Percentiles rank a stretch among this genome's conserved stretches.
These are phyloP conservation scores for Panulirus ornatus DNA, from an alignment of 1,140 invertebrate species.

Conservation along the genomic window DNA sequence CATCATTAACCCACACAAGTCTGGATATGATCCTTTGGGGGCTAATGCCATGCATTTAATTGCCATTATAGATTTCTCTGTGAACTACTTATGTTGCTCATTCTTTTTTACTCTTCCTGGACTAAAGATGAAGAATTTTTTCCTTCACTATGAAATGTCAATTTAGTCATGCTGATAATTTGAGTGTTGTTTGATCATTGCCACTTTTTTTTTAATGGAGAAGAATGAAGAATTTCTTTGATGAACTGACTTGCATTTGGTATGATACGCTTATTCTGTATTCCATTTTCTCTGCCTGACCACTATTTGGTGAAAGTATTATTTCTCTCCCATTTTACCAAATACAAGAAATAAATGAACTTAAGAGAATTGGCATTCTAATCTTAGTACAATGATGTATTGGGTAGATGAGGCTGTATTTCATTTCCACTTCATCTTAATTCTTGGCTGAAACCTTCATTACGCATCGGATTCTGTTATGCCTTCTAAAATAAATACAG, in stretches of 20 bases:
- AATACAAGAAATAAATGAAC: too few relatives aligned
- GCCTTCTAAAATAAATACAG: too few relatives aligned
- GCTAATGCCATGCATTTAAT: background rate
- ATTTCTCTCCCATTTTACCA: background rate
- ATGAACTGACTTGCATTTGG: background rate
- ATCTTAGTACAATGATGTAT: too few relatives aligned
- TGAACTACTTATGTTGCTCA: background rate
- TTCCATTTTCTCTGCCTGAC: background rate
- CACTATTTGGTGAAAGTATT: background rate
- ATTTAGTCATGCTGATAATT: background rate
- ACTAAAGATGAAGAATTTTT: background rate
- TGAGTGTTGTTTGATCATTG: background rate
- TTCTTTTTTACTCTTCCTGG: background rate
- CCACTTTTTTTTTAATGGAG: background rate
- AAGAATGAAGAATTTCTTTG: background rate
- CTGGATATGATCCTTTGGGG: background rate
- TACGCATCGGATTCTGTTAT: too few relatives aligned
- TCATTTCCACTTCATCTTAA: too few relatives aligned
- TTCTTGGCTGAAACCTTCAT: too few relatives aligned
- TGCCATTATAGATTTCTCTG: background rate
- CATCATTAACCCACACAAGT: background rate
- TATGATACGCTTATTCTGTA: background rate
- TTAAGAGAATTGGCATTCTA: too few relatives aligned
- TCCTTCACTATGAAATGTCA: background rate
- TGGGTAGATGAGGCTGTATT: too few relatives aligned